These are phyloP conservation scores for Spodoptera frugiperda DNA, from an alignment of 1,140 invertebrate species.

Conservation along the genomic window DNA sequence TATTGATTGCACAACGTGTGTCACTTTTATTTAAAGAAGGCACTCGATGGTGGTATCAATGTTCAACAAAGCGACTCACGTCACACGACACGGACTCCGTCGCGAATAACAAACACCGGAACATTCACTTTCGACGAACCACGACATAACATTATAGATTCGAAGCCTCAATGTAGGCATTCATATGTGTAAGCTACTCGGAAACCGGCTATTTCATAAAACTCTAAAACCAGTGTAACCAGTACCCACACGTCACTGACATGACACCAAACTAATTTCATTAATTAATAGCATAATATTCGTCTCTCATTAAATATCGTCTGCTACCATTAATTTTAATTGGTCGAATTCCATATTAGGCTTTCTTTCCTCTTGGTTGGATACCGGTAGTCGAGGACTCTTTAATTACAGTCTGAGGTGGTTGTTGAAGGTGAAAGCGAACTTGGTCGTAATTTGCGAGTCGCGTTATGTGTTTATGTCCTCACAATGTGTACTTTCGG, in stretches of 20 bases:
- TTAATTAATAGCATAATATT: slow-evolving; percentile 39
- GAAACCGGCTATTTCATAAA: slow-evolving; percentile 55
- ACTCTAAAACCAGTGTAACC: slow-evolving; percentile 50
- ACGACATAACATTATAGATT: slow-evolving; percentile 67
- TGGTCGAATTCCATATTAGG: slow-evolving; percentile 47
- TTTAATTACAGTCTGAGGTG: slow-evolving; percentile 55
- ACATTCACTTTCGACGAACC: slow-evolving; percentile 80
- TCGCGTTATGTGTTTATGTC: slow-evolving; percentile 44
- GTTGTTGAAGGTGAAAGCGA: slow-evolving; percentile 60
- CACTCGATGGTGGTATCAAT: slow-evolving; percentile 56
- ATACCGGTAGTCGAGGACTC: slow-evolving; percentile 40
- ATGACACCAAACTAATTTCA: slow-evolving; percentile 17
- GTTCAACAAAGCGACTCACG: slow-evolving; percentile 65
- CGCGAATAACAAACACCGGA: slow-evolving; percentile 80
- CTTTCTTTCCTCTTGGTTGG: slow-evolving; percentile 48
- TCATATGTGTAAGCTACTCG: slow-evolving; percentile 49
- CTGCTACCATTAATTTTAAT: slow-evolving; percentile 39
- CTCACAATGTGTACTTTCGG: slow-evolving; percentile 52
- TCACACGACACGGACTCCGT: slow-evolving; percentile 61
- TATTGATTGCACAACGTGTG: slow-evolving; percentile 45
- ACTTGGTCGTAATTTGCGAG: slow-evolving; percentile 48
- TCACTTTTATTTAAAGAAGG: slow-evolving; percentile 48
- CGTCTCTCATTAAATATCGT: slow-evolving; percentile 37
- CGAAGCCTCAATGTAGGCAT: slow-evolving; percentile 43
- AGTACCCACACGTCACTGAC: slow-evolving; percentile 30